A percentile compares a stretch with the other conserved stretches of the same genome.
These are phyloP conservation scores for Raja brachyura DNA, from an alignment of 2,113 vertebrate genomes.

Conservation along the genomic window DNA sequence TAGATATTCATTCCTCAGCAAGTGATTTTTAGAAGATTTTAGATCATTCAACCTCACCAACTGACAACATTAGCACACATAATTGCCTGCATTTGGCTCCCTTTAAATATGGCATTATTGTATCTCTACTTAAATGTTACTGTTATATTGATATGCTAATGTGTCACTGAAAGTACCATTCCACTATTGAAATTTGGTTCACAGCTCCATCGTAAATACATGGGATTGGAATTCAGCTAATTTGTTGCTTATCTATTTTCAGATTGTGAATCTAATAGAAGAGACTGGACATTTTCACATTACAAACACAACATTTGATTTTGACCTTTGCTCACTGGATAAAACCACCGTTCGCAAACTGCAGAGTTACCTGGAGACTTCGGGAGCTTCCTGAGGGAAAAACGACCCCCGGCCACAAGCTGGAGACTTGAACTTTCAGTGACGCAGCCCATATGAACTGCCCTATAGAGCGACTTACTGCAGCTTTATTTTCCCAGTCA, in stretches of 20 bases:
- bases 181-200: not conserved
- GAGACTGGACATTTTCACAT: constrained; percentile 99
- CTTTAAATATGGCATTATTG: not conserved
- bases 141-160: not conserved
- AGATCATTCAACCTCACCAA: not conserved
- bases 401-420: constrained; percentile 57
- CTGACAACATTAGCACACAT: not conserved
- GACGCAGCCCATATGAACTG: constrained; percentile 55
- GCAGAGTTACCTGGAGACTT: constrained; percentile 92
- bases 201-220: not conserved
- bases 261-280: constrained; percentile 98
- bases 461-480: constrained; percentile 49
- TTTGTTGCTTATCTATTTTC: constrained; percentile 42
- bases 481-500: constrained; percentile 63
- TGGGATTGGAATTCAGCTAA: not conserved
- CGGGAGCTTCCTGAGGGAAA: constrained; percentile 73
- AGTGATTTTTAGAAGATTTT: not conserved
- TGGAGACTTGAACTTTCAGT: constrained; percentile 56
- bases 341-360: constrained; percentile 93
- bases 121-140: not conserved
- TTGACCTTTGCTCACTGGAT: constrained; percentile 97
- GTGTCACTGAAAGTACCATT: not conserved
- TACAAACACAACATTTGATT: constrained; percentile 98
- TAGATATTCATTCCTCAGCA: not conserved
- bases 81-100: not conserved